Evolutionary conservation across 2,888 invertebrate genomes (phyloP), one percentile per base, ranked within the genome.

Genomic region (Sympetrum striolatum): DNA sequence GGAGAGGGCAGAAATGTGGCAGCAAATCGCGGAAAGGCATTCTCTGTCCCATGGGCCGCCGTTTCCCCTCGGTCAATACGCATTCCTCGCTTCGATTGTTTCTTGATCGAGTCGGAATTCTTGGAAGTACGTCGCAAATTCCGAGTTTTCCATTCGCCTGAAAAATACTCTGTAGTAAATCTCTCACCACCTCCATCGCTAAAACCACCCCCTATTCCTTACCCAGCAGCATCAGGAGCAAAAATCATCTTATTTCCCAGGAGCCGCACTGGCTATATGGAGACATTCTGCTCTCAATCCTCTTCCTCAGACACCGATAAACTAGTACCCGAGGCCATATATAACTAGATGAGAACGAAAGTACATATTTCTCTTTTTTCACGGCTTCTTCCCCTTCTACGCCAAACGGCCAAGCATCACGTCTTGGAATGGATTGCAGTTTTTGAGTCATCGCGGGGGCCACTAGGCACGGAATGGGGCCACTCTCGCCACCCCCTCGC

Each of bases 81-180:
- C 86, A 86, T 86, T 86, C 86, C 86, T 86, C 37, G 22, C 86
- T 37, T 37, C 86, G 86, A 86, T 86, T 86, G 86, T 86, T 86
- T 86, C 60, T 60, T 53, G 58, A 60, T 86, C 86, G 86, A 73
- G 25, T 86, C 86, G 86, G 39, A 60, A 86, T 60, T 31, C 60
- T 86, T 86, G 86, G 37, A 60, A 86, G 58, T 86, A 86, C 60
- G 60, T 60, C 37, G 60, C 31, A 37, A 64, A 86, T 86, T 86
- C 86, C 86, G 58, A 60, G 86, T 60, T 86, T 86, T 64, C 86
- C 86, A 64, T 37, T 64, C 86, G 31, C 18, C n/a, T 35, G 80
- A 37, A 80, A 80, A 44, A 80, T 73, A 53, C 31, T 73, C 73
- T 12, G 73, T 31, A 31, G 73, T 14, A 73, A 73, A 73, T 73